Conservation (phyloP, 2,797 vertebrate species). For the Luscinia megarhynchos region DNA sequence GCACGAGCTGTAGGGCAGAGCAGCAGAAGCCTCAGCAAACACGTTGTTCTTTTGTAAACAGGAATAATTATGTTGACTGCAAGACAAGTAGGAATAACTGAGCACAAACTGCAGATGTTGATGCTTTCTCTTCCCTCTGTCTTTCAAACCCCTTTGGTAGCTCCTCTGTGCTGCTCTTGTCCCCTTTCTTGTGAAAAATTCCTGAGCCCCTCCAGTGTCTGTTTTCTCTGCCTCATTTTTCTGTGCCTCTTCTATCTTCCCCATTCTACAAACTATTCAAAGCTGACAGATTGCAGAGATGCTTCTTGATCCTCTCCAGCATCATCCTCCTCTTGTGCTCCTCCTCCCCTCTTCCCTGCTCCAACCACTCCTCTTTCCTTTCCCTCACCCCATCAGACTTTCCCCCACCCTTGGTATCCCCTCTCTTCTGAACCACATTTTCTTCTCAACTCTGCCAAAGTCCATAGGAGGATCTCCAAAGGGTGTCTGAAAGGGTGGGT, state of each 20-base stretch:
- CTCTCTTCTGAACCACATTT: neutral
- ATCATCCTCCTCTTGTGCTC: neutral
- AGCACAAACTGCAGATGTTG: neutral
- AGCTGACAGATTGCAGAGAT: neutral
- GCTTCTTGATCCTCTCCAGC: neutral
- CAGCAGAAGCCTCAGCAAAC: neutral
- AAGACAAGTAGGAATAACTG: neutral
- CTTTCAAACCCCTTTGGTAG: neutral
- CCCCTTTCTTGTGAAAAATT: neutral
- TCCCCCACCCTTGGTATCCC: neutral
- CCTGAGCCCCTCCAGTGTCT: neutral
- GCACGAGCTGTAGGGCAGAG: neutral
- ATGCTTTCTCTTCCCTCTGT: neutral
- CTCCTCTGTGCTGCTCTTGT: rapidly evolving
- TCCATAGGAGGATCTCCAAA: neutral
- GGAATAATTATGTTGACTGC: neutral
- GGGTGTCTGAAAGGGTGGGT: neutral
- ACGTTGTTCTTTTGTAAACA: neutral
- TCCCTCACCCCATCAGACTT: neutral
- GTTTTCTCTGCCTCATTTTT: neutral
- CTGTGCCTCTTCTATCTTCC: neutral
- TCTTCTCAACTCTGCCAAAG: neutral
- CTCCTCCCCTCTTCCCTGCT: neutral
- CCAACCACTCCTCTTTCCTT: neutral
- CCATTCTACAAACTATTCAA: neutral